Percentiles rank a stretch among this genome's conserved stretches.
Evolutionary conservation across 2,888 invertebrate genomes (phyloP).

Genomic region (Coleophora deauratella): DNA sequence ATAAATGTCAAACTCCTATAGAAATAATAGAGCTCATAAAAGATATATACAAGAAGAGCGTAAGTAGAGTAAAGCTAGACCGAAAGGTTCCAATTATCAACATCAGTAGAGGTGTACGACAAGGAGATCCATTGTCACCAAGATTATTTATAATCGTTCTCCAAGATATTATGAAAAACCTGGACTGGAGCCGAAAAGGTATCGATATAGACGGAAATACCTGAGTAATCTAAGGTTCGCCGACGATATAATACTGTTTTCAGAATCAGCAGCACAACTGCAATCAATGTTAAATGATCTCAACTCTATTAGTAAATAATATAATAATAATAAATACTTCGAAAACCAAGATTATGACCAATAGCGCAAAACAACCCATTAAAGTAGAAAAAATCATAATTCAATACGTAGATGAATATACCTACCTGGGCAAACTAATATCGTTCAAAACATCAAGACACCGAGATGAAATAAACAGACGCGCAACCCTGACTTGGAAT

Average conservation of each 20-base stretch:
- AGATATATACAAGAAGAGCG: slow-evolving; percentile 12
- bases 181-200: not conserved
- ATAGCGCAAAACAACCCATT: not conserved
- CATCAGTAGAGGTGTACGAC: slow-evolving; percentile 7
- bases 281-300: not conserved
- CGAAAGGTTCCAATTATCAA: slow-evolving; percentile 4
- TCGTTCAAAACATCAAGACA: slow-evolving; percentile 3
- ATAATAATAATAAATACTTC: not conserved
- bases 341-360: slow-evolving; percentile 1
- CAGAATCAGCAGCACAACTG: not conserved
- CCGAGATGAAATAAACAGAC: slow-evolving; percentile 1
- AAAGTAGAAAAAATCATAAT: not conserved
- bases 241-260: not conserved
- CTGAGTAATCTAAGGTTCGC: not conserved
- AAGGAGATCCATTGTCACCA: slow-evolving; percentile 6
- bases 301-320: not conserved
- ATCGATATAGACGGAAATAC: not conserved
- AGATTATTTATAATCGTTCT: slow-evolving; percentile 3
- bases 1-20: too few relatives aligned
- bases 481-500: slow-evolving; percentile 5
- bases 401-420: not conserved
- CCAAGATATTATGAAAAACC: not conserved
- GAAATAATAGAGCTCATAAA: too few relatives aligned
- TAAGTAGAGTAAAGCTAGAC: slow-evolving; percentile 12
- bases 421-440: slow-evolving; percentile 5